Base-by-base conservation (phyloP, 2,113 vertebrate species). In the Calidris pygmaea region DNA sequence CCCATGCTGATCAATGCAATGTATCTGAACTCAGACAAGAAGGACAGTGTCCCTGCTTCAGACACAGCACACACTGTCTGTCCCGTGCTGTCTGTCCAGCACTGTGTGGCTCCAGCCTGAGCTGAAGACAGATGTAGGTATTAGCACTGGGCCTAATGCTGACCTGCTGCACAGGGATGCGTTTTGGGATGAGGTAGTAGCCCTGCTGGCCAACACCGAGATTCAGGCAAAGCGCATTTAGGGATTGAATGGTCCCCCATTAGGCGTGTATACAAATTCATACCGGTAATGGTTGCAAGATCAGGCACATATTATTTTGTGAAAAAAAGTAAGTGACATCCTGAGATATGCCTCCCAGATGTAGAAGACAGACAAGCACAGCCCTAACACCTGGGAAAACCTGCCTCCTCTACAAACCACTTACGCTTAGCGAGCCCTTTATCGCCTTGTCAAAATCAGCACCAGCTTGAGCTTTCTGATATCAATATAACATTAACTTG, bases 381-480 rank as follows among this genome's bases (percentile, higher is more conserved):
- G 82, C 68, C 72, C 59, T 20, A 56, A 23, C 72, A 86, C 83
- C 18, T 50, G 34, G 39, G 73, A 27, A 86, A 90, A 66, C 47
- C 87, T 86, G 85, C 27, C n/a, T 65, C 52, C 70, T 68, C 39
- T 55, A 47, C 27, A 50, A 2, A 32, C 29, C 72, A 7, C 56
- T 75, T 32, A 26, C 0, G 9, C 85, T 67, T 6, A 39, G 68
- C 0, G 1, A 85, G 85, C 65, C 71, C 88, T 88, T 94, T 55
- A n/a, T 72, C 83, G 56, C 76, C 3, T 13, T 73, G 90, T 73
- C 94, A 82, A 87, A 95, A 50, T 90, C 86, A 93, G 76, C 94
- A 87, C 35, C 90, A 89, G 90, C 83, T 75, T 56, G 83, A 92
- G 73, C 66, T 76, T n/a, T 68, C 94, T 94, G 92, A 68, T 87